Conservation (phyloP, 2,113 vertebrate genomes). For the Nettapus auritus region DNA sequence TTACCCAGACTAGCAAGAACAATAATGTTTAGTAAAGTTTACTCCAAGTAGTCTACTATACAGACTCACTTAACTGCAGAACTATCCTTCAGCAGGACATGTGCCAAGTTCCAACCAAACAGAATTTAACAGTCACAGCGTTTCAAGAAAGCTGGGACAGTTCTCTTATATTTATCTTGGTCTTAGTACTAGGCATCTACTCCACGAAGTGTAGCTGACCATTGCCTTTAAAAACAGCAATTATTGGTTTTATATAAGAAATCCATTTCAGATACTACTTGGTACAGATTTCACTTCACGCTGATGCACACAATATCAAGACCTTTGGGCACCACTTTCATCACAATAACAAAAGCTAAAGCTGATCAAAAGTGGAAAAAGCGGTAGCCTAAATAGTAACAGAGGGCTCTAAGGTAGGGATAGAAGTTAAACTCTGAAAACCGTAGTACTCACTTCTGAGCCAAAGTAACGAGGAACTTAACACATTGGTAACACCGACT, state of each 20-base stretch:
- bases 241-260: not conserved
- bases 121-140: not conserved
- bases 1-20: not conserved
- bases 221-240: not conserved
- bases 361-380: not conserved
- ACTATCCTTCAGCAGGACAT: not conserved
- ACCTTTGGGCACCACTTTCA: not conserved
- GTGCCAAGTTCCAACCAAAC: not conserved
- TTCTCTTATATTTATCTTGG: not conserved
- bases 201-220: not conserved
- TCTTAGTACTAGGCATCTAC: not conserved
- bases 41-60: not conserved
- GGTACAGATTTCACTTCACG: not conserved
- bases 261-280: not conserved
- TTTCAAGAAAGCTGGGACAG: not conserved
- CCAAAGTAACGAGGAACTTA: conserved; percentile 96
- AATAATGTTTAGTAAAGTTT: not conserved
- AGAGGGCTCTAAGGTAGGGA: not conserved
- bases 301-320: not conserved
- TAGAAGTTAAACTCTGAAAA: not conserved
- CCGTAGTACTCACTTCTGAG: conserved; percentile 91
- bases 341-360: not conserved
- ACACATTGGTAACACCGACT: conserved; percentile 99
- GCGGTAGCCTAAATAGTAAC: not conserved
- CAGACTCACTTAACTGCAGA: not conserved